phyloP scores from a whole-genome alignment of 2,888 invertebrate species.

The Sialis fuliginosa region DNA sequence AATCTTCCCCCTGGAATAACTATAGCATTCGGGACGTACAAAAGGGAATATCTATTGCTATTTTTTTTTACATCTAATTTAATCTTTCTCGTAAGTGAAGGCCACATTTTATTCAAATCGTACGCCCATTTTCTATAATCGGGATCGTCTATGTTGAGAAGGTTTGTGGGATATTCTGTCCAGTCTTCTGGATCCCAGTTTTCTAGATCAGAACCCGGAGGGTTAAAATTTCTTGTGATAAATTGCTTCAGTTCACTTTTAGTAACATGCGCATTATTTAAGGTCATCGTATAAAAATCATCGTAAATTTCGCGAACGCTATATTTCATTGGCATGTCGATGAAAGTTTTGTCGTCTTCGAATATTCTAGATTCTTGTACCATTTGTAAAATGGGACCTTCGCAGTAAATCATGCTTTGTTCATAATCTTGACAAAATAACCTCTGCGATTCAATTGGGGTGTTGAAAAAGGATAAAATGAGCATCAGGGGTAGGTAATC shows the following conservation, averaged over 20 bases:
- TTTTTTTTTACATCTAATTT: slow-evolving; percentile 33
- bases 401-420: slow-evolving; percentile 40
- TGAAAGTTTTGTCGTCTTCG: slow-evolving; percentile 67
- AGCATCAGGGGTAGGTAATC: too few species aligned
- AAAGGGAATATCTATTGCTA: slow-evolving; percentile 21
- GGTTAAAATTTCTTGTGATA: slow-evolving; percentile 37
- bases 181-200: slow-evolving; percentile 41
- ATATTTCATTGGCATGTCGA: slow-evolving; percentile 51
- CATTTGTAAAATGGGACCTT: slow-evolving; percentile 51
- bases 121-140: slow-evolving; percentile 39
- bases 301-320: slow-evolving; percentile 40
- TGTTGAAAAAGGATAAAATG: too few species aligned
- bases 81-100: slow-evolving; percentile 31
- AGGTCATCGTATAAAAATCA: slow-evolving; percentile 29
- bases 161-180: slow-evolving; percentile 37
- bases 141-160: slow-evolving; percentile 36
- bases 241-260: slow-evolving; percentile 31
- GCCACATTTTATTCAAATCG: slow-evolving; percentile 27
- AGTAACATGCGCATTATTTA: slow-evolving; percentile 28
- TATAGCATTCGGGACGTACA: slow-evolving; percentile 34
- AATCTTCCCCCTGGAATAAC: slow-evolving; percentile 56
- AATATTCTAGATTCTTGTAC: slow-evolving; percentile 50
- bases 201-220: slow-evolving; percentile 34
- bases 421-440: too few species aligned
- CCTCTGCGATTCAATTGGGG: too few species aligned